Conservation (phyloP, 2,797 vertebrate genomes). For the Masticophis lateralis region DNA sequence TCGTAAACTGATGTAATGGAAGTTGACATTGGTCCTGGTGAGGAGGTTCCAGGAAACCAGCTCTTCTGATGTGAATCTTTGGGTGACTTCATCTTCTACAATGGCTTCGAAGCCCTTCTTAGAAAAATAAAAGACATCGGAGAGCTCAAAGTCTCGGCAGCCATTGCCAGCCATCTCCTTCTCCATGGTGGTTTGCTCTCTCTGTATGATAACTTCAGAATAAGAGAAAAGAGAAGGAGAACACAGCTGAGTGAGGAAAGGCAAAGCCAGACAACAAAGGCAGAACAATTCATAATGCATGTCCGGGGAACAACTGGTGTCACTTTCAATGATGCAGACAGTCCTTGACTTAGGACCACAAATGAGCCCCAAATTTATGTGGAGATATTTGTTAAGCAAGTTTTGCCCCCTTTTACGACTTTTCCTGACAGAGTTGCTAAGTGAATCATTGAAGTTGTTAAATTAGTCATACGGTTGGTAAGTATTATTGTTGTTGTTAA, state of each 20-base stretch:
- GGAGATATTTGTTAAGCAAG: not conserved
- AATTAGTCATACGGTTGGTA: not conserved
- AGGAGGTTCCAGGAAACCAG: slow-evolving; percentile 95
- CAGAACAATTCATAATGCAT: not conserved
- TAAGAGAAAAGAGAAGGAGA: slow-evolving; percentile 28
- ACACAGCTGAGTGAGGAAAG: not conserved
- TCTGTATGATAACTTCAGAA: slow-evolving; percentile 86
- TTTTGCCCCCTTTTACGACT: not conserved
- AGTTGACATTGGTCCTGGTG: slow-evolving; percentile 92
- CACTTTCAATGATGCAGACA: not conserved
- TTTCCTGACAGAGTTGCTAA: not conserved
- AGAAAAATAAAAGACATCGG: slow-evolving; percentile 88
- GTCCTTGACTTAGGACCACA: not conserved
- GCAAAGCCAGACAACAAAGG: not conserved
- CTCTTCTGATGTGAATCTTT: slow-evolving; percentile 95
- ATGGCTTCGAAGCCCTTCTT: slow-evolving; percentile 91
- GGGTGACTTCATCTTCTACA: slow-evolving; percentile 92
- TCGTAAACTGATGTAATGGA: slow-evolving; percentile 88
- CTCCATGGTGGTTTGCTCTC: slow-evolving; percentile 84
- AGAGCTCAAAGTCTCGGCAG: slow-evolving; percentile 80
- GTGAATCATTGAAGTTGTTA: not conserved
- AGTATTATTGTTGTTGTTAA: no score
- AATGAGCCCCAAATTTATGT: not conserved
- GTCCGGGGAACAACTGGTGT: not conserved
- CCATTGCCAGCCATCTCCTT: slow-evolving; percentile 80